phyloP scores from a whole-genome alignment of 2,797 vertebrate species.

The Acanthurus lineatus region DNA sequence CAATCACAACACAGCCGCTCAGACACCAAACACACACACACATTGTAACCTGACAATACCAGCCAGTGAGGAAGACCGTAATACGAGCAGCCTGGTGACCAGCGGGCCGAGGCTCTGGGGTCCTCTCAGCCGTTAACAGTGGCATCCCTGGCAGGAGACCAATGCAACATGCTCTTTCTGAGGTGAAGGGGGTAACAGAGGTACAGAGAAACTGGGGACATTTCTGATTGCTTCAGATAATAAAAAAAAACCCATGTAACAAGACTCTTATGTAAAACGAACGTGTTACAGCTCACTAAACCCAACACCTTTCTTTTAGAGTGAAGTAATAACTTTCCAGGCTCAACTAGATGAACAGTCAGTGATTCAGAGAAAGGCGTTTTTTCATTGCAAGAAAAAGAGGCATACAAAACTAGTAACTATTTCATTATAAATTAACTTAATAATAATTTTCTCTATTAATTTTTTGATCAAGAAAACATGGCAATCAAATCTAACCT shows the following conservation, averaged over 20 bases:
- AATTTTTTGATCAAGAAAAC: too few relatives aligned
- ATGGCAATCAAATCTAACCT: too few relatives aligned
- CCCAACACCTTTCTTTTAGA: neutral
- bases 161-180: slow-evolving; percentile 27
- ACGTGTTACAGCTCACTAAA: neutral
- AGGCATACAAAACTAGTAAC: neutral
- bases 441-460: too few relatives aligned
- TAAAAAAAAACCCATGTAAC: slow-evolving; percentile 14
- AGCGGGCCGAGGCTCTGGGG: slow-evolving; percentile 55
- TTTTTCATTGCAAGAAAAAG: neutral
- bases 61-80: slow-evolving; percentile 74
- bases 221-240: neutral
- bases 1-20: slow-evolving; percentile 62
- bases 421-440: neutral
- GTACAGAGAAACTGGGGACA: neutral
- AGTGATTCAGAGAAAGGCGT: too few relatives aligned
- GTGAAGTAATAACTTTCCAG: neutral
- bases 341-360: neutral
- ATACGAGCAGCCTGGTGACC: slow-evolving; percentile 74
- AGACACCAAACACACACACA: slow-evolving; percentile 42
- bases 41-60: slow-evolving; percentile 80
- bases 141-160: slow-evolving; percentile 43
- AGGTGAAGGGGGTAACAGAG: neutral
- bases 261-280: neutral
- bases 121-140: slow-evolving; percentile 62